These are phyloP conservation scores for Sphecodes monilicornis DNA, from an alignment of 2,888 invertebrate species.

Conservation along the genomic window DNA sequence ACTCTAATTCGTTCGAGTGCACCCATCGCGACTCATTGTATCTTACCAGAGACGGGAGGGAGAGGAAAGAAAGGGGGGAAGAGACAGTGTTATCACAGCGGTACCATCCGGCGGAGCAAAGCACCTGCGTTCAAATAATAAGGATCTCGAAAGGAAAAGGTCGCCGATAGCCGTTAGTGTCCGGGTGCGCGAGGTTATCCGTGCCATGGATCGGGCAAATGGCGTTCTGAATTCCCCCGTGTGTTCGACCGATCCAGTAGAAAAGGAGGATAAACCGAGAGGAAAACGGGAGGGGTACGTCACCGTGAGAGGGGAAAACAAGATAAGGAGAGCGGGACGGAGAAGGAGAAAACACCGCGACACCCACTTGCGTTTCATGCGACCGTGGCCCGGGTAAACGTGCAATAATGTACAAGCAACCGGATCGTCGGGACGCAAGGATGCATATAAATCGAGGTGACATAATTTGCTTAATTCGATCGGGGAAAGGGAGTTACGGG, in stretches of 20 bases:
- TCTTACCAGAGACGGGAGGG: neutral
- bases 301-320: conserved; percentile 5
- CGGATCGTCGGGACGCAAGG: conserved; percentile 55
- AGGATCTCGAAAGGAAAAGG: conserved; percentile 64
- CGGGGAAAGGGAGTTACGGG: conserved; percentile 34
- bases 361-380: conserved; percentile 60
- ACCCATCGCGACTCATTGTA: conserved; percentile 29
- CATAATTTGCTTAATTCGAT: conserved; percentile 55
- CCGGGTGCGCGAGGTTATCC: conserved; percentile 72
- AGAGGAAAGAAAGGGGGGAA: neutral
- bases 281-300: conserved; percentile 40
- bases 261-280: conserved; percentile 49
- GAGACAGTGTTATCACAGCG: conserved; percentile 41
- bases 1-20: conserved; percentile 43
- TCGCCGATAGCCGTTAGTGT: conserved; percentile 65
- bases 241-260: conserved; percentile 54
- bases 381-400: conserved; percentile 62
- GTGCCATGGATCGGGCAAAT: conserved; percentile 64
- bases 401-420: conserved; percentile 50
- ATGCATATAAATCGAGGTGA: conserved; percentile 61
- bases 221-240: conserved; percentile 67
- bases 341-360: conserved; percentile 27
- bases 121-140: conserved; percentile 69
- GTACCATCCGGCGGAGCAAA: conserved; percentile 56
- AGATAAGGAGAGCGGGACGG: neutral